Evolutionary conservation across 2,888 invertebrate genomes (phyloP).

Genomic region (Patella pellucida): DNA sequence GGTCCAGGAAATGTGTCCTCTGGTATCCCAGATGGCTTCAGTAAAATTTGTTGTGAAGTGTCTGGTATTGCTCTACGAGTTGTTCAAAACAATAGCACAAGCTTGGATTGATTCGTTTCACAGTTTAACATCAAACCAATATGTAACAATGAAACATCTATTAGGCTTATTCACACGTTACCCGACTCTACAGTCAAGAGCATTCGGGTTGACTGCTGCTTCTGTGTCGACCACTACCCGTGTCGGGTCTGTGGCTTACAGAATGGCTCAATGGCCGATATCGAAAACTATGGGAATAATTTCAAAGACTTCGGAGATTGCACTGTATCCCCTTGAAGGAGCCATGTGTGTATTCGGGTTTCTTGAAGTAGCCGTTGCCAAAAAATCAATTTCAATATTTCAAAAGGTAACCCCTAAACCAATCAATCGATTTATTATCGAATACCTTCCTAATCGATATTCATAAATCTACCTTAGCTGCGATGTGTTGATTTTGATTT

Average conservation of each 20-base stretch:
- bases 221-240: neutral
- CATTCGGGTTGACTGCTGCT: too few species aligned
- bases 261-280: neutral
- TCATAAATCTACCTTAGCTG: neutral
- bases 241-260: neutral
- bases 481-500: neutral
- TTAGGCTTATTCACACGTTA: too few species aligned
- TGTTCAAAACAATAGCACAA: neutral
- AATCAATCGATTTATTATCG: neutral
- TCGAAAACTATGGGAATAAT: neutral
- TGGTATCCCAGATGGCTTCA: too few species aligned
- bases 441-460: neutral
- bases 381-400: neutral
- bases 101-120: neutral
- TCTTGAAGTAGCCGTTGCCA: neutral
- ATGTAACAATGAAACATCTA: too few species aligned
- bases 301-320: neutral
- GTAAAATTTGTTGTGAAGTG: too few species aligned
- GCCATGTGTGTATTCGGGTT: neutral
- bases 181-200: too few species aligned
- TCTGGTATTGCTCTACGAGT: too few species aligned
- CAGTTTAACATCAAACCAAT: neutral
- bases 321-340: neutral
- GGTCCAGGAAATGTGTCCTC: too few species aligned
- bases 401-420: neutral